A percentile compares a stretch with the other conserved stretches of the same genome.
phyloP scores from a whole-genome alignment of 1,140 invertebrate genomes.

The Drosophila suzukii region DNA sequence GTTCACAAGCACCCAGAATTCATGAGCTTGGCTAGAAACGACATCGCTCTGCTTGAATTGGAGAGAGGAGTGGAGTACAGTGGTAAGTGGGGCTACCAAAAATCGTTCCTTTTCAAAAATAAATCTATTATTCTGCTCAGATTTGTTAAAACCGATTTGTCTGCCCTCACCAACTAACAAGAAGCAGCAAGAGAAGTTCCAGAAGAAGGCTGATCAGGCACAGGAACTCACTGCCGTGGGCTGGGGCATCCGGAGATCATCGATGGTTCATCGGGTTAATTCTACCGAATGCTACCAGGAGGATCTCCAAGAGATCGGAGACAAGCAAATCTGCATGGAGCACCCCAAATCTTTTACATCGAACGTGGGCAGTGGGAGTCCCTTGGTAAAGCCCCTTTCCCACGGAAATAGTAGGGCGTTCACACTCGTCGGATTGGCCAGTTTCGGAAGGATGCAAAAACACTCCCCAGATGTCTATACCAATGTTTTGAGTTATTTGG shows the following conservation, averaged over 20 bases:
- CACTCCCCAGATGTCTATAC: not conserved
- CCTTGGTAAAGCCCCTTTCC: not conserved
- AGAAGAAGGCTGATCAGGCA: not conserved
- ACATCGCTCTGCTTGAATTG: constrained; percentile 1
- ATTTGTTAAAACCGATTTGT: not conserved
- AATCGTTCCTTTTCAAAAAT: not conserved
- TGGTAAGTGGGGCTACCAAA: not conserved
- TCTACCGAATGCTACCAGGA: not conserved
- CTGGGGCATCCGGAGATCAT: not conserved
- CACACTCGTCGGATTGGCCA: constrained; percentile 1
- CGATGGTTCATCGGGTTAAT: not conserved
- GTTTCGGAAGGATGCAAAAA: not conserved
- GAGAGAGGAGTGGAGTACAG: not conserved
- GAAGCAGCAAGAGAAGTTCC: not conserved
- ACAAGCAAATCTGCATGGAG: not conserved
- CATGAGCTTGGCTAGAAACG: not conserved
- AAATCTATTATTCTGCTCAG: not conserved
- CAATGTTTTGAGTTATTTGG: not conserved
- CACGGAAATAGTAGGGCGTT: not conserved
- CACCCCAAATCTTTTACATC: not conserved
- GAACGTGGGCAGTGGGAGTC: not conserved
- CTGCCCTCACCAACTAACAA: not conserved
- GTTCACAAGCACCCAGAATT: not conserved
- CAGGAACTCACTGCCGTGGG: not conserved
- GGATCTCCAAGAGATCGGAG: not conserved